Conservation (phyloP, 2,113 vertebrate species). For the Rhegmatorhina hoffmannsi region DNA sequence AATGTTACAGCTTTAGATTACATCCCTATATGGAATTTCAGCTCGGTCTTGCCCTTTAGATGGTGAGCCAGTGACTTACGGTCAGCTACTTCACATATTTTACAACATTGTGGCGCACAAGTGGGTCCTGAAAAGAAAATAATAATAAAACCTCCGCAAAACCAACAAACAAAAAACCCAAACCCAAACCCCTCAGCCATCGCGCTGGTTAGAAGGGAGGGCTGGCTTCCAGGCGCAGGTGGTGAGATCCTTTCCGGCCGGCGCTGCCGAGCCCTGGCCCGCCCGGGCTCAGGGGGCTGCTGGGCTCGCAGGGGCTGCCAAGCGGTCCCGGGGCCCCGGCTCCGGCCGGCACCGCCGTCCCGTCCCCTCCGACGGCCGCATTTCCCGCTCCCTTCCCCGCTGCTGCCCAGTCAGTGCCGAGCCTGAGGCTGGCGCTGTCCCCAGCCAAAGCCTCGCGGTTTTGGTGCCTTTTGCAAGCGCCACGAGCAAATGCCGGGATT, state of each 20-base stretch:
- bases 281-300: not conserved
- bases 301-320: not conserved
- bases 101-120: too few species aligned
- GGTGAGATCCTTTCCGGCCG: not conserved
- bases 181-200: not conserved
- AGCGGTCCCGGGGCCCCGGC: not conserved
- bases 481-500: not conserved
- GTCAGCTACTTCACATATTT: accelerated
- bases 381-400: not conserved
- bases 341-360: not conserved
- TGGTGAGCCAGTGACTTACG: not conserved
- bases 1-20: not conserved
- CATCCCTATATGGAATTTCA: not conserved
- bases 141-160: too few species aligned
- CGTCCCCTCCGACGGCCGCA: not conserved
- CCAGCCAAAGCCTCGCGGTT: not conserved
- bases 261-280: accelerated
- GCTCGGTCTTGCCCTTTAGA: not conserved
- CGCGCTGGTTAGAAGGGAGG: not conserved
- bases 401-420: not conserved
- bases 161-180: not conserved
- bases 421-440: not conserved
- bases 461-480: not conserved
- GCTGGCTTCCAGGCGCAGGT: not conserved
- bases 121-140: not conserved